Percentiles rank a stretch among this genome's conserved stretches.
These are phyloP conservation scores for Phenganax subtilis DNA, from an alignment of 92 coral and sea anemone genomes.

Conservation along the genomic window DNA sequence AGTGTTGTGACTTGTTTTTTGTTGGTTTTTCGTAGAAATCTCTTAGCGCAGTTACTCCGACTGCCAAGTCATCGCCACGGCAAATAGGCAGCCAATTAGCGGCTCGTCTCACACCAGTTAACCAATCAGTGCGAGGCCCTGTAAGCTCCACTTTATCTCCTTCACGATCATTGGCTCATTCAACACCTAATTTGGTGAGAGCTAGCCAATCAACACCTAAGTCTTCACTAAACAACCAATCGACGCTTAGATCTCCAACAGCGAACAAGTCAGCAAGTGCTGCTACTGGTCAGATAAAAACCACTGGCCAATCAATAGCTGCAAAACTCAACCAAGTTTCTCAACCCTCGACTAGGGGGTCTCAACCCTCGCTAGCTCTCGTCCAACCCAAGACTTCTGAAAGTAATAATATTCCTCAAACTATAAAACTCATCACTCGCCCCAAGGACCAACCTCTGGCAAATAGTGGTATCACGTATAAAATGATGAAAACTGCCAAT, in stretches of 20 bases:
- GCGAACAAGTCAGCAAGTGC: neutral
- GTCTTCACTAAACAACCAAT: slow-evolving; percentile 16
- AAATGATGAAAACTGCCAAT: slow-evolving; percentile 16
- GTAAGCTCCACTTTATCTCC: neutral
- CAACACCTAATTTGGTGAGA: neutral
- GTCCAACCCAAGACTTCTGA: neutral
- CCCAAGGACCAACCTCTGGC: neutral
- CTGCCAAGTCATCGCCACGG: slow-evolving; percentile 9
- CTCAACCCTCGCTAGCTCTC: neutral
- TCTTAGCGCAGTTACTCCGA: slow-evolving; percentile 6
- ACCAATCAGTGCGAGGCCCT: slow-evolving; percentile 25
- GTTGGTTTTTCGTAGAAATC: slow-evolving; percentile 6
- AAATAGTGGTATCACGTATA: neutral
- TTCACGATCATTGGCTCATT: neutral
- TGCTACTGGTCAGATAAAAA: neutral
- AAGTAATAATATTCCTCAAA: neutral
- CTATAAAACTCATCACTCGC: neutral
- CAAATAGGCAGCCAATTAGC: slow-evolving; percentile 16
- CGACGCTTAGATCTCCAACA: neutral
- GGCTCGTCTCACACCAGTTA: slow-evolving; percentile 14
- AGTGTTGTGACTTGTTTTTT: neutral
- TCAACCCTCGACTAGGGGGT: neutral
- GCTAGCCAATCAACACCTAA: slow-evolving; percentile 28
- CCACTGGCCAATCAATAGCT: neutral
- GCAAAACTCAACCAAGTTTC: slow-evolving; percentile 15